phyloP scores from a whole-genome alignment of 2,888 invertebrate genomes.

The Athalia rosae region DNA sequence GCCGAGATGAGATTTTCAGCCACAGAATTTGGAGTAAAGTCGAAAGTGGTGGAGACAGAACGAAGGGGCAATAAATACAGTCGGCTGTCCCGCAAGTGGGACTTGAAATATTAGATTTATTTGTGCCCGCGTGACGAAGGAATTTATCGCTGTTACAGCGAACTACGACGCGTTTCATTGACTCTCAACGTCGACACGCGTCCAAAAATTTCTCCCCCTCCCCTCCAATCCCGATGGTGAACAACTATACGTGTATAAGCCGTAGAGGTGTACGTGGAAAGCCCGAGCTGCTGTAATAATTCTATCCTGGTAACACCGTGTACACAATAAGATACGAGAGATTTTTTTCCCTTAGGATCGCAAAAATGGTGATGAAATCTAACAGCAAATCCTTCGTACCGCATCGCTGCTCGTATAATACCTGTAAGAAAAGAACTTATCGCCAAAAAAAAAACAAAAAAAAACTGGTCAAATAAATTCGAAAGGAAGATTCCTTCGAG shows the following conservation, averaged over 20 bases:
- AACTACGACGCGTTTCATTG: constrained; percentile 31
- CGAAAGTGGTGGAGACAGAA: constrained; percentile 34
- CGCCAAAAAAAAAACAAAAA: no score
- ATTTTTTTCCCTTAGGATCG: no score
- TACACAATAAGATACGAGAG: no score
- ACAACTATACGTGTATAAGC: no score
- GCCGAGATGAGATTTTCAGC: not conserved
- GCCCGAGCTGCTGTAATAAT: no score
- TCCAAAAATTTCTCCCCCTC: constrained; percentile 17
- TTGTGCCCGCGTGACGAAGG: constrained; percentile 23
- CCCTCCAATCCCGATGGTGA: not conserved
- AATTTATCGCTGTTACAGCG: constrained; percentile 31
- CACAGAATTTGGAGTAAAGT: not conserved
- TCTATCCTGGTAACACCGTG: no score
- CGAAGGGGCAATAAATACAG: constrained; percentile 55
- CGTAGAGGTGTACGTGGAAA: no score
- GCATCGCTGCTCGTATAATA: no score
- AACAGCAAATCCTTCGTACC: no score
- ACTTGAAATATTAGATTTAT: constrained; percentile 60
- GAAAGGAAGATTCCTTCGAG: constrained; percentile 14
- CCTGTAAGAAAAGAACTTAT: no score
- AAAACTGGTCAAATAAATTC: constrained; percentile 20
- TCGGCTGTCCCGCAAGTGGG: constrained; percentile 57
- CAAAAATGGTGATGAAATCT: no score
- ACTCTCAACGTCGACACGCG: constrained; percentile 34